phyloP scores from a whole-genome alignment of 2,888 invertebrate species.

The Lithophane semibrunnea region DNA sequence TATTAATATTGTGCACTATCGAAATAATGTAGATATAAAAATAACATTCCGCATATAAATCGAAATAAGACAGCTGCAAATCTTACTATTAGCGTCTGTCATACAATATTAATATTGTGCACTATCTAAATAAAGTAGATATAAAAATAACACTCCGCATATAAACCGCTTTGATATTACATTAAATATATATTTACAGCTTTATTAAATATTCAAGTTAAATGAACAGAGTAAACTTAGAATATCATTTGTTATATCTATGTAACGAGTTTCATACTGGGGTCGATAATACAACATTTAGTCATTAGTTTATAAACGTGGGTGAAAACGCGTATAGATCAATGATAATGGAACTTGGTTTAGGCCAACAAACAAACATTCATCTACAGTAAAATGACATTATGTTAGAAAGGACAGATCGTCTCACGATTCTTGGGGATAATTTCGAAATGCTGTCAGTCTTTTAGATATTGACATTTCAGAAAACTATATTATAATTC shows the following conservation, averaged over 20 bases:
- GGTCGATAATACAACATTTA: neutral
- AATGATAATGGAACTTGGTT: slow-evolving; percentile 6
- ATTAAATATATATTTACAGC: slow-evolving; percentile 37
- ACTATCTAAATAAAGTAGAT: slow-evolving; percentile 35
- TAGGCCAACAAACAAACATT: slow-evolving; percentile 11
- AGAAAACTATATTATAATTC: slow-evolving; percentile 41
- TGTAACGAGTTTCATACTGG: slow-evolving; percentile 4
- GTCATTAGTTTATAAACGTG: neutral
- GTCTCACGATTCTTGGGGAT: slow-evolving; percentile 34
- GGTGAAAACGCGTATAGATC: neutral
- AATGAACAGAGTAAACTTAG: neutral
- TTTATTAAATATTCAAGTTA: slow-evolving; percentile 6
- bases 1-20: slow-evolving; percentile 14
- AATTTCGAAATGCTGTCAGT: slow-evolving; percentile 63
- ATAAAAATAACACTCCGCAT: slow-evolving; percentile 63
- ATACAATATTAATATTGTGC: slow-evolving; percentile 12
- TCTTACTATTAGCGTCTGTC: slow-evolving; percentile 6
- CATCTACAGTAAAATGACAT: slow-evolving; percentile 14
- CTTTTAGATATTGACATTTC: slow-evolving; percentile 66
- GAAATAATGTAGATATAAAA: slow-evolving; percentile 51
- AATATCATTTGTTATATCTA: slow-evolving; percentile 31
- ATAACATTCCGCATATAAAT: slow-evolving; percentile 62
- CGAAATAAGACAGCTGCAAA: neutral
- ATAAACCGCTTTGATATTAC: slow-evolving; percentile 43
- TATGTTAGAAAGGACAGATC: slow-evolving; percentile 16